Evolutionary conservation across 1,140 invertebrate genomes (phyloP), one percentile per base, ranked within the genome.

Genomic region (Adelges cooleyi): DNA sequence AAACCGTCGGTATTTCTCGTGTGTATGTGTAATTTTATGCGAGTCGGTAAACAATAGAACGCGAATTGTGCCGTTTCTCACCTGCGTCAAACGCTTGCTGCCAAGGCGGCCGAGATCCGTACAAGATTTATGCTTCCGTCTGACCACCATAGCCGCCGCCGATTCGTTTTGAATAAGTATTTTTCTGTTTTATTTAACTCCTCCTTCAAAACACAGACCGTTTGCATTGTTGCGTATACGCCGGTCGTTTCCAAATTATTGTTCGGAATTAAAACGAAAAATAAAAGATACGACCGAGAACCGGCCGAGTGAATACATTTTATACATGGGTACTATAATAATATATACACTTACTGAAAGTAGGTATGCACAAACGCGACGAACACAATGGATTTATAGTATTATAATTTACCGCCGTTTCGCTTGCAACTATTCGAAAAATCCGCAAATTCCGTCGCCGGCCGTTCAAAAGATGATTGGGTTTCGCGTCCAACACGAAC

Each of bases 71-170:
- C 54, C 54, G 54, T 46, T 59, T 59, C 54, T 59, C 54, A 59
- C 54, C 54, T 59, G 54, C 54, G 54, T 59, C 54, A 59, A 59
- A 59, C 54, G 29, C 11, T 36, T 11, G 9, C 38, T 22, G 18
- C 53, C 53, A 33, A 33, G 33, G 20, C 17, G 29, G 29, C 29
- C 5, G 29, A 23, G 33, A 53, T 18, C n/a, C 22, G 38, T n/a
- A 44, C 29, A 56, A 46, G 54, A 59, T 59, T 59, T 59, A 59
- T 59, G 54, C 54, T 59, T 44, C 54, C 38, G 36, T 42, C 54
- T 56, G 53, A 56, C 53, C 29, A 33, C 5, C 5, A 33, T 33
- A 6, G 38, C 23, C 53, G 13, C n/a, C 38, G 36, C 36, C 38
- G 33, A 33, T 11, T 1, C 22, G 53, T 20, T 20, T 29, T 25